phyloP scores from a whole-genome alignment of 2,888 invertebrate species.

The Amphipoea oculea region DNA sequence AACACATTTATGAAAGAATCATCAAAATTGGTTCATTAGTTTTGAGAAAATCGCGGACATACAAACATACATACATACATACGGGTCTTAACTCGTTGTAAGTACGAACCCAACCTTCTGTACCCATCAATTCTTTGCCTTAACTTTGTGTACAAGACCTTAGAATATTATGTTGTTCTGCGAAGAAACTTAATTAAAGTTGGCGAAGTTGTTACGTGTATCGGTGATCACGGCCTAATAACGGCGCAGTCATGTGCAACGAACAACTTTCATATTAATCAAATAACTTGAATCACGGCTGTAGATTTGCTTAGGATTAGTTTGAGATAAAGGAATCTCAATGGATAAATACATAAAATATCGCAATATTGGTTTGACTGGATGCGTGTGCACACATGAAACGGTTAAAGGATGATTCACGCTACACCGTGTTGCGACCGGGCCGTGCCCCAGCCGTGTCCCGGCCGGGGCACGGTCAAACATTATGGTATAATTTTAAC shows the following conservation, averaged over 20 bases:
- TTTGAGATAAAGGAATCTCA: not conserved
- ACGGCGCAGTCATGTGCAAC: constrained; percentile 48
- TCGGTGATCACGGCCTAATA: constrained; percentile 34
- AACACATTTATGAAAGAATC: no score
- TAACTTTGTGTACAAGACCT: constrained; percentile 41
- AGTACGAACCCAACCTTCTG: not conserved
- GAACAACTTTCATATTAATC: constrained; percentile 42
- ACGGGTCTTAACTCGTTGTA: not conserved
- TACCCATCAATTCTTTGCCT: not conserved
- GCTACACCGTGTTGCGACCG: no score
- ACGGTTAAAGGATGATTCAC: no score
- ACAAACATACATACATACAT: no score
- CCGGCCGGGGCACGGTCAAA: no score
- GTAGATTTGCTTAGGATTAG: constrained; percentile 4
- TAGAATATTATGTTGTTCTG: constrained; percentile 34
- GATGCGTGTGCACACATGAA: not conserved
- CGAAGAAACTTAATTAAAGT: constrained; percentile 62
- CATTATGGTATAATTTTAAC: no score
- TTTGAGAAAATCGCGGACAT: no score
- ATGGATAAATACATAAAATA: not conserved
- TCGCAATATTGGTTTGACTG: not conserved
- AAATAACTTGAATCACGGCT: constrained; percentile 26
- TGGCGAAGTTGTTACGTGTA: constrained; percentile 51
- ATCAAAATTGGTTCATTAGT: no score
- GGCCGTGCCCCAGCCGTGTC: no score